Evolutionary conservation across 2,888 invertebrate genomes (phyloP), one percentile per base, ranked within the genome.

Genomic region (Cetonia aurata): DNA sequence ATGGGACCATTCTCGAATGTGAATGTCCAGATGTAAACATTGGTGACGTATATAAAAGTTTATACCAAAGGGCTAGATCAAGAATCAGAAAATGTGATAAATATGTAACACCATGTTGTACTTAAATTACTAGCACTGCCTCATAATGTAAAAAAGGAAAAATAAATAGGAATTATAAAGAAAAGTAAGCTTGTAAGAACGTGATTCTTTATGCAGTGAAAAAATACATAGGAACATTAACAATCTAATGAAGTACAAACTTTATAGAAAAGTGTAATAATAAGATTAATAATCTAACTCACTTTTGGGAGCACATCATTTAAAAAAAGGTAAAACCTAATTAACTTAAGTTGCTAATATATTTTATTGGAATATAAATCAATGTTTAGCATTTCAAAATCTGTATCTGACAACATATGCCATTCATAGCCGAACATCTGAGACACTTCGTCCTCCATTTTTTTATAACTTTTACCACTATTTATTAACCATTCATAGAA

Each of bases 371-470:
- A 73, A 59, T 80, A 77, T 56, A 83, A 67, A 79, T 86, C 83
- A 33, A 87, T 75, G 6, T 81, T 77, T 74, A 89, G 83, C 68
- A 79, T 82, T 77, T 88, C 88, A 79, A 90, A 92, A 76, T 90
- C 88, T 75, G 86, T 88, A 80, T 92, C 92, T 12, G 87, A 86
- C 48, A 91, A 79, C 85, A 92, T 88, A 68, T 83, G 85, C 94
- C 94, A 95, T 68, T 86, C 83, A 71, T 87, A 88, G 0, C 90
- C 90, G 33, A 94, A 81, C 69, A 92, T 88, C 79, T 86, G 88
- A 0, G 92, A 90, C 12, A 94, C 89, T 83, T 93, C 93, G 19
- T 83, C 83, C 79, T 91, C 91, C 0, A 91, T 90, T 1, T 82
- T 80, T 62, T 90, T 89, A 77, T 93, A 93, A 12, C 89, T 89